Evolutionary conservation across 2,888 invertebrate species (phyloP).

Genomic region (Julus scanicus): DNA sequence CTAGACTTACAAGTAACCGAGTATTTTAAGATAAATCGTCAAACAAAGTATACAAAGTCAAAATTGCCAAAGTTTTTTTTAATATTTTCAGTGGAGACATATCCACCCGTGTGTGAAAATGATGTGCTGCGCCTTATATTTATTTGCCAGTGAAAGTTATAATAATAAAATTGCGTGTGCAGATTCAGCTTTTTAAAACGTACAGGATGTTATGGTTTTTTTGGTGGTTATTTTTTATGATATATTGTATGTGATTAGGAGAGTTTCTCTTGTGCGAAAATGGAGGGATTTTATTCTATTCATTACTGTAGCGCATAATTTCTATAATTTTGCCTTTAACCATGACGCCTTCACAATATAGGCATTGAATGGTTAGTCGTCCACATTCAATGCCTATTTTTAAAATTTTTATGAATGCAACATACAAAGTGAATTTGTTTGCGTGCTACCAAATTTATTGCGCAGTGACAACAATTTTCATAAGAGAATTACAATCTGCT

Average conservation of each 20-base stretch:
- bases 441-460: too few relatives aligned
- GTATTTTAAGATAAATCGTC: too few relatives aligned
- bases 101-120: neutral
- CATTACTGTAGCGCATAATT: neutral
- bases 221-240: neutral
- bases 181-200: neutral
- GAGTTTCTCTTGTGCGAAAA: neutral
- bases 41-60: neutral
- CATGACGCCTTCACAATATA: neutral
- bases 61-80: neutral
- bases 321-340: neutral
- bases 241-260: neutral
- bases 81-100: neutral
- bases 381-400: too few relatives aligned
- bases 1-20: neutral
- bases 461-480: too few relatives aligned
- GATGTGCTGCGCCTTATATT: neutral
- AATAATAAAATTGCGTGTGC: conserved; percentile 10
- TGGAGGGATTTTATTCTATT: neutral
- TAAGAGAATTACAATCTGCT: too few relatives aligned
- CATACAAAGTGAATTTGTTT: too few relatives aligned
- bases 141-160: neutral
- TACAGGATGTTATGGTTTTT: neutral
- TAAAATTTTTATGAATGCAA: too few relatives aligned
- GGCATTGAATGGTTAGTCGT: too few relatives aligned